Percentiles rank a stretch among this genome's conserved stretches.
These are phyloP conservation scores for Redunca redunca DNA, from an alignment of 2,113 vertebrate genomes.

Conservation along the genomic window DNA sequence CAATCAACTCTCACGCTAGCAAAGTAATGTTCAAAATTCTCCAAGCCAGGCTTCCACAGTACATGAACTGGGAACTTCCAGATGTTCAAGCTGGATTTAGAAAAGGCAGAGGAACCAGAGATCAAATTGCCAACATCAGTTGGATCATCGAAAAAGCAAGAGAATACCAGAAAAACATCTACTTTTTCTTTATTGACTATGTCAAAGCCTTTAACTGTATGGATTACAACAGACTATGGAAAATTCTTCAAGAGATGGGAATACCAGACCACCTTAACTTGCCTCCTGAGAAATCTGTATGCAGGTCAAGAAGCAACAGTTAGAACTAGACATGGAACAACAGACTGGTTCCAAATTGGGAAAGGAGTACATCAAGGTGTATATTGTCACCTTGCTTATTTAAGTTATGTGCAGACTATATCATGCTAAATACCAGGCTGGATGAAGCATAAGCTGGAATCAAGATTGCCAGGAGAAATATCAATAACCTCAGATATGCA, in stretches of 20 bases:
- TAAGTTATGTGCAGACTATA: background rate
- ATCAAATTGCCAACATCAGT: fast-evolving
- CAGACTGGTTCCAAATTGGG: background rate
- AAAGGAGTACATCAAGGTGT: background rate
- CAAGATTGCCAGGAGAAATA: background rate
- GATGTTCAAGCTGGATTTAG: background rate
- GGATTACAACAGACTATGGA: background rate
- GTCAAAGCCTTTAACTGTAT: background rate
- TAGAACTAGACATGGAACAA: background rate
- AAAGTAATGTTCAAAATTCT: background rate
- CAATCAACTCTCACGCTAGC: background rate
- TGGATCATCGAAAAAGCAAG: background rate
- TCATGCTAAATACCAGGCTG: background rate
- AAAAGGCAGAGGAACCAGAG: background rate
- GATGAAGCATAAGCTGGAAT: background rate
- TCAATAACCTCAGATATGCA: background rate
- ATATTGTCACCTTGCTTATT: background rate
- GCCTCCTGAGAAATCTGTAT: background rate
- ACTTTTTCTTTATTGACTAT: background rate
- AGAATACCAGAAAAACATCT: background rate
- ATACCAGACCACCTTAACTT: background rate
- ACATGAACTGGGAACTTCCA: background rate
- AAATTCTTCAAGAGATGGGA: background rate
- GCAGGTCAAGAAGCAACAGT: background rate
- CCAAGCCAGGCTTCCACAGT: background rate